Conservation (phyloP, 2,888 invertebrate genomes). For the Drosophila borborema region DNA sequence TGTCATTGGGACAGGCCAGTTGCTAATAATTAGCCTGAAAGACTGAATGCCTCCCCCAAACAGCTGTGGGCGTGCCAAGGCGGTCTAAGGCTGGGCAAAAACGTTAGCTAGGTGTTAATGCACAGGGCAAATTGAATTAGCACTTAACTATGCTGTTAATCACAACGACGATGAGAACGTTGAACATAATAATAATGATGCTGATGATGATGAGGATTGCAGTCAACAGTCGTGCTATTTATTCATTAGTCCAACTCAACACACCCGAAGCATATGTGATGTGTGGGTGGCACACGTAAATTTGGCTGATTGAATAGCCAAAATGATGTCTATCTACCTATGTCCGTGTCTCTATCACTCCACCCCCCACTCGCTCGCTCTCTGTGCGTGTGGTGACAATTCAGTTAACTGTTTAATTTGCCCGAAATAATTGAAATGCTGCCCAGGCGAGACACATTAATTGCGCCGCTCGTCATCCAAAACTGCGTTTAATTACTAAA, state of each 20-base stretch:
- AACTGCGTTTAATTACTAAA: slow-evolving; percentile 78
- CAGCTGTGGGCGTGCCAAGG: slow-evolving; percentile 28
- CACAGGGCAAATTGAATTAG: slow-evolving; percentile 73
- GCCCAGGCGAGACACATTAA: slow-evolving; percentile 55
- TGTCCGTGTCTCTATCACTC: neutral
- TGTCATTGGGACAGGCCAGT: slow-evolving; percentile 26
- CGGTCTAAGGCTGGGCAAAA: slow-evolving; percentile 39
- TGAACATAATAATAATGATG: neutral
- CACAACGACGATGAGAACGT: neutral
- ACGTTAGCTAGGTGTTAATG: slow-evolving; percentile 74
- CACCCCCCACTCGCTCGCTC: neutral
- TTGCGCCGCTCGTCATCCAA: slow-evolving; percentile 37
- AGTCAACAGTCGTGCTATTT: slow-evolving; percentile 53
- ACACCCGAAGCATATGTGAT: slow-evolving; percentile 15
- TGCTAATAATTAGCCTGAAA: slow-evolving; percentile 44
- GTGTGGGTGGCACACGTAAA: slow-evolving; percentile 38
- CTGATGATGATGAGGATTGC: slow-evolving; percentile 36
- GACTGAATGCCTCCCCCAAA: neutral
- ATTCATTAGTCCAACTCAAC: slow-evolving; percentile 65
- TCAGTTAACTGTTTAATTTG: slow-evolving; percentile 80
- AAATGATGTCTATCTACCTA: slow-evolving; percentile 18
- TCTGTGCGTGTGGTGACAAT: slow-evolving; percentile 61
- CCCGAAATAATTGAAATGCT: slow-evolving; percentile 78
- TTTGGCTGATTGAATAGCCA: slow-evolving; percentile 66
- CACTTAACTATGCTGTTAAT: slow-evolving; percentile 49